Evolutionary conservation across 2,888 invertebrate species (phyloP).

Genomic region (Andrena hattorfiana): DNA sequence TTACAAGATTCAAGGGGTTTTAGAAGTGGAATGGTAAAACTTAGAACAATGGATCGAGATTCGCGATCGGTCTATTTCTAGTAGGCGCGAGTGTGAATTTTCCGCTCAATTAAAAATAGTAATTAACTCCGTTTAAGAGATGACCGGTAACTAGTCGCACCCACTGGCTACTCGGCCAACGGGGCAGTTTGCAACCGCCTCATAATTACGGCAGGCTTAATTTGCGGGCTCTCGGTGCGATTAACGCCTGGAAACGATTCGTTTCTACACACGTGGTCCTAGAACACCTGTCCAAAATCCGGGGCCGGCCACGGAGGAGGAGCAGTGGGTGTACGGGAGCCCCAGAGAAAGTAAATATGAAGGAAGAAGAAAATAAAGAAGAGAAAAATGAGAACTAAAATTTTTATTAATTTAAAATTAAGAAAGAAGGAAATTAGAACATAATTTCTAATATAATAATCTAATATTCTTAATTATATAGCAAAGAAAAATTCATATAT

Average conservation of each 20-base stretch:
- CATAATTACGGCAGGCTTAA: conserved; percentile 66
- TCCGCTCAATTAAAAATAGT: conserved; percentile 64
- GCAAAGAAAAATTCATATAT: too few species aligned
- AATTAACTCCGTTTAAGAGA: conserved; percentile 78
- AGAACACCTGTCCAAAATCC: neutral
- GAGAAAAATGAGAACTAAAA: too few species aligned
- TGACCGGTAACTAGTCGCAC: conserved; percentile 75
- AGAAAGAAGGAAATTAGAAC: too few species aligned
- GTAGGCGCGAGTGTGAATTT: neutral
- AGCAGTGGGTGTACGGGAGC: too few species aligned
- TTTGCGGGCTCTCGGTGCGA: conserved; percentile 49
- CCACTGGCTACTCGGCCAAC: conserved; percentile 62
- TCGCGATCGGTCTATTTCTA: neutral
- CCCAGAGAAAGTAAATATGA: too few species aligned
- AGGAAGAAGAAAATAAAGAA: too few species aligned
- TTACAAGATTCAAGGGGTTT: too few species aligned
- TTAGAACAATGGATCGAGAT: neutral
- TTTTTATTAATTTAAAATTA: too few species aligned
- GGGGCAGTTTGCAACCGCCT: conserved; percentile 67
- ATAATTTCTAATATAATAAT: too few species aligned
- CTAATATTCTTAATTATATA: too few species aligned
- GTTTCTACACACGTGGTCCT: neutral
- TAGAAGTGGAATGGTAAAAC: neutral
- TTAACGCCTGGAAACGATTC: conserved; percentile 39
- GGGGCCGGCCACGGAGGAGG: too few species aligned